Base-by-base conservation (phyloP, 2,797 vertebrate species). In the Tamandua tetradactyla region DNA sequence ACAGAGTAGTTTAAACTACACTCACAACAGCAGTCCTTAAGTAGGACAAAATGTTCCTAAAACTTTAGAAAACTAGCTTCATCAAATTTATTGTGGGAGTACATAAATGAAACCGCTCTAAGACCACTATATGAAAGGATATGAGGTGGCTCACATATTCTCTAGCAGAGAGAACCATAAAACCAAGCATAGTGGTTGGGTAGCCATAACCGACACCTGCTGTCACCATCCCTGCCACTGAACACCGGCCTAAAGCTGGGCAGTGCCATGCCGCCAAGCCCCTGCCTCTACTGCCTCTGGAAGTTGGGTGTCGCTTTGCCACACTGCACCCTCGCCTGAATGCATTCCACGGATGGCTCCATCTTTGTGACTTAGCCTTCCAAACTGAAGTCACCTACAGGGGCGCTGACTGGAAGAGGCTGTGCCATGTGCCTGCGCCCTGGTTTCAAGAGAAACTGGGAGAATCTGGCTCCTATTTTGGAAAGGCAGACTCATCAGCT, bases 51-150 rank as follows among this genome's bases (percentile, higher is more conserved):
- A 80, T 87, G 86, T 86, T 66, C 82, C 55, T 84, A 52, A 66
- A 27, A 66, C 20, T 64, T 90, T 79, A 79, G 55, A 93, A 95
- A 95, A 69, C 30, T 5, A 35, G 44, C 57, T 91, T 91, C 30
- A 35, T 91, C 92, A 79, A 44, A 74, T 93, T 96, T 81, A 83
- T 94, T 79, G 93, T 87, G 37, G 14, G 72, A 85, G 15, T 30
- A 44, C 68, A 52, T 47, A 52, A 69, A 59, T 89, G 89, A 76
- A 95, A 94, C 87, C 79, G n/a, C 68, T 84, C 82, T 79, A 90
- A 89, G 42, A 78, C 27, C 30, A 71, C 15, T 80, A 6, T 44
- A 61, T 61, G 62, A 91, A 81, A 94, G 27, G 2, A 32, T 64
- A 40, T 61, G 27, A 47, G 30, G 4, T 44, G 3, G 14, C 79